These are phyloP conservation scores for Rhogogaster chlorosoma DNA, from an alignment of 2,888 invertebrate genomes.

Conservation along the genomic window DNA sequence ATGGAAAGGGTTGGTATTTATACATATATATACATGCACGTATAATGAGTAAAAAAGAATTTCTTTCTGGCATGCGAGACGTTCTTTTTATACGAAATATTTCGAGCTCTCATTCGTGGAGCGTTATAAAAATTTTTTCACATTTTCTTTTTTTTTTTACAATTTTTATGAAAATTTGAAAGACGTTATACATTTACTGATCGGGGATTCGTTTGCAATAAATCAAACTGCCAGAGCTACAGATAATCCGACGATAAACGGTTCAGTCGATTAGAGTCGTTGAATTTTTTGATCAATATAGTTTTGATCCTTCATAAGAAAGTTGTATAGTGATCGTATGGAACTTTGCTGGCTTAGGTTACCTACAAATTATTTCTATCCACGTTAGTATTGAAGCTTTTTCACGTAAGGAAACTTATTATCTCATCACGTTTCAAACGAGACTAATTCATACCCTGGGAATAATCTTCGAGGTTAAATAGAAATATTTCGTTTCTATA, in stretches of 20 bases:
- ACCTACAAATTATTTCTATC: background rate
- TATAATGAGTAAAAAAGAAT: background rate
- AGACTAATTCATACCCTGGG: background rate
- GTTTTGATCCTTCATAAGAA: background rate
- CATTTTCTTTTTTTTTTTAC: background rate
- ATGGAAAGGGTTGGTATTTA: conserved; percentile 95
- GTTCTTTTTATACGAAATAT: background rate
- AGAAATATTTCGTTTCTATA: background rate
- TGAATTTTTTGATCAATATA: background rate
- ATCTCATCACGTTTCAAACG: background rate
- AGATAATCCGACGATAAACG: conserved; percentile 12
- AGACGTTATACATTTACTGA: background rate
- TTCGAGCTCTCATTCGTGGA: background rate
- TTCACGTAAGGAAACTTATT: background rate
- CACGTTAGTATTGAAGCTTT: background rate
- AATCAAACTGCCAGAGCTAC: background rate
- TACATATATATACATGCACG: background rate
- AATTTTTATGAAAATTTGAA: background rate
- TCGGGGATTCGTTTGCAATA: background rate
- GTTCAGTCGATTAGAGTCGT: conserved; percentile 23
- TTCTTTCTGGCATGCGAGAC: background rate
- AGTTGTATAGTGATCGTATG: background rate
- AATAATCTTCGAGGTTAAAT: background rate
- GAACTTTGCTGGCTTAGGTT: background rate
- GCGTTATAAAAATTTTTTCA: background rate